Percentiles rank a stretch among this genome's conserved stretches.
These are phyloP conservation scores for Chaenodraco wilsoni DNA, from an alignment of 2,797 vertebrate genomes.

Conservation along the genomic window DNA sequence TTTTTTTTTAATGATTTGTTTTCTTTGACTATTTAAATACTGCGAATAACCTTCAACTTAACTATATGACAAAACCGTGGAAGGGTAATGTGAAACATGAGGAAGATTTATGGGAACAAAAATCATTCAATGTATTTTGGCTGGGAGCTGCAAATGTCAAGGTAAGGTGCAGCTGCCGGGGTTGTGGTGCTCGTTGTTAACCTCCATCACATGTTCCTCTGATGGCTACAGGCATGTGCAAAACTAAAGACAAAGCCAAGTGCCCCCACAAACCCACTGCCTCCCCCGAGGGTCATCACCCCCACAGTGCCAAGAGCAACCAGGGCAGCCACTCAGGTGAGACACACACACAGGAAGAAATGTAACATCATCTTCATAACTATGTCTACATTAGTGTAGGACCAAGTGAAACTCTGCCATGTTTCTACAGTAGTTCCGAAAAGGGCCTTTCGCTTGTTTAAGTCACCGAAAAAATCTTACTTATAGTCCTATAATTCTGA, in stretches of 20 bases:
- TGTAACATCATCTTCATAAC: too few species aligned
- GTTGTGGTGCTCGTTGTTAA: not conserved
- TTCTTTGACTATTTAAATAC: too few species aligned
- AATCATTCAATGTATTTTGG: not conserved
- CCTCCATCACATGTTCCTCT: not conserved
- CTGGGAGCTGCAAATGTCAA: not conserved
- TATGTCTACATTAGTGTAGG: too few species aligned
- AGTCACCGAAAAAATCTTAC: too few species aligned
- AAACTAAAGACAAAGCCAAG: constrained; percentile 59
- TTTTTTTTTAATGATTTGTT: too few species aligned
- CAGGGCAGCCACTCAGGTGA: constrained; percentile 70
- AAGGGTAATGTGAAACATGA: not conserved
- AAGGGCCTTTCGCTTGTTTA: too few species aligned
- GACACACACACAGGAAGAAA: not conserved
- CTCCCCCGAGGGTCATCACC: constrained; percentile 25
- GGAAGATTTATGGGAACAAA: constrained; percentile 2
- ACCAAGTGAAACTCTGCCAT: too few species aligned
- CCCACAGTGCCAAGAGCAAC: constrained; percentile 68
- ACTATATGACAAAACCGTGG: not conserved
- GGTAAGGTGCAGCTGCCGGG: not conserved
- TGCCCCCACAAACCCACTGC: constrained; percentile 37
- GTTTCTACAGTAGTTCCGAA: too few species aligned
- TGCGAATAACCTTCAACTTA: too few species aligned
- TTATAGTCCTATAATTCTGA: too few species aligned
- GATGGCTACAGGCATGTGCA: constrained; percentile 47